These are phyloP conservation scores for Amphiprion clarkii DNA, from an alignment of 2,797 vertebrate genomes.

Conservation along the genomic window DNA sequence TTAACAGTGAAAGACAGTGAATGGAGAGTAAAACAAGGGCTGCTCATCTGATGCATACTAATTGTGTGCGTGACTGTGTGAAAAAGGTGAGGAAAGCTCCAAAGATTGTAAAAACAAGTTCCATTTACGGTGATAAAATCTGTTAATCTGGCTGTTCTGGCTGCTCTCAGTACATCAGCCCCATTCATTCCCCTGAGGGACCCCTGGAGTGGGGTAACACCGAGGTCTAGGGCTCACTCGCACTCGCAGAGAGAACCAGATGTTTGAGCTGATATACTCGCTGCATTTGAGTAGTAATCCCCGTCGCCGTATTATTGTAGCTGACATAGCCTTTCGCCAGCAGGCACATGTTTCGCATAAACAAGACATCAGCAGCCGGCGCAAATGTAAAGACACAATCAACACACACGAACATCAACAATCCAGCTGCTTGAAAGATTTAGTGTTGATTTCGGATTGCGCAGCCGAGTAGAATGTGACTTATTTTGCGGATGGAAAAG, in stretches of 20 bases:
- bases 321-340: constrained; percentile 51
- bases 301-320: constrained; percentile 42
- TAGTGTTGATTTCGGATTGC: constrained; percentile 28
- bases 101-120: constrained; percentile 69
- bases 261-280: constrained; percentile 65
- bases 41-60: constrained; percentile 53
- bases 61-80: constrained; percentile 49
- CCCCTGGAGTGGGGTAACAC: constrained; percentile 63
- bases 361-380: constrained; percentile 53
- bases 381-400: constrained; percentile 45
- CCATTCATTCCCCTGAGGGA: constrained; percentile 73
- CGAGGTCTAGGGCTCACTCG: constrained; percentile 39
- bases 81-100: constrained; percentile 51
- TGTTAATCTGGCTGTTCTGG: constrained; percentile 70
- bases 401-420: constrained; percentile 33
- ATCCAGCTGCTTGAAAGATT: neutral
- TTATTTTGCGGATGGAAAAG: neutral
- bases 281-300: constrained; percentile 55
- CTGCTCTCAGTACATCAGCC: constrained; percentile 54
- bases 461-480: constrained; percentile 7
- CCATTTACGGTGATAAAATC: constrained; percentile 77
- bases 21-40: constrained; percentile 25
- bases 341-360: constrained; percentile 45
- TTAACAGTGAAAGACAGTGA: constrained; percentile 29
- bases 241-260: constrained; percentile 63